Evolutionary conservation across 2,797 vertebrate genomes (phyloP), one percentile per base, ranked within the genome.

Genomic region (Falco peregrinus): DNA sequence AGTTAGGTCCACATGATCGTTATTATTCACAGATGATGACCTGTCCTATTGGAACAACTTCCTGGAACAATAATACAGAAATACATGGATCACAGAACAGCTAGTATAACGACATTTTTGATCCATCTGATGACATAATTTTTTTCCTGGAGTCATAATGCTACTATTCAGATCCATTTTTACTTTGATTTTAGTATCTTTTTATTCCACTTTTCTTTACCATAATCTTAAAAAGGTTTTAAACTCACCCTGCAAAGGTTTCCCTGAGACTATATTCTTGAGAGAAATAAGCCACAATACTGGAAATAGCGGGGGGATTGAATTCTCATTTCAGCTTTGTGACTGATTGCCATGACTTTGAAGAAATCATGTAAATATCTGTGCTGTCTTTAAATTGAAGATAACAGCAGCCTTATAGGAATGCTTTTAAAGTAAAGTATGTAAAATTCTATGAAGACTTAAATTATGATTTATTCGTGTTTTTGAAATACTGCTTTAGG

Each of bases 341-440:
- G 64, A 87, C 45, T 71, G 82, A 78, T 78, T 83, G 79, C 61
- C 60, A 26, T 69, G 83, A 82, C 96, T 95, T 94, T 88, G 76
- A 96, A 95, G 80, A 93, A 93, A 93, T 94, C 91, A 88, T 48
- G 12, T 61, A 87, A 93, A n/a, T 89, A 89, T 90, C 94, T 89
- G 54, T 64, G 53, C 80, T 94, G 85, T 95, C 83, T 95, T 74
- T 93, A 48, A 95, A 69, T 22, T 82, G 63, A 90, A 91, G 86
- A 88, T 95, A 95, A 91, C 69, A 93, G 77, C 60, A 89, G 87
- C 78, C 92, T 87, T 82, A 50, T 35, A 84, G 90, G 84, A 94
- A 90, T 95, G 86, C 68, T 89, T 93, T 95, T 70, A 87, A 91
- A 92, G 84, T 84, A 71, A 90, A 94, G 60, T 43, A 28, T 74